phyloP scores from a whole-genome alignment of 2,888 invertebrate genomes.

The Mycalesis mineus region DNA sequence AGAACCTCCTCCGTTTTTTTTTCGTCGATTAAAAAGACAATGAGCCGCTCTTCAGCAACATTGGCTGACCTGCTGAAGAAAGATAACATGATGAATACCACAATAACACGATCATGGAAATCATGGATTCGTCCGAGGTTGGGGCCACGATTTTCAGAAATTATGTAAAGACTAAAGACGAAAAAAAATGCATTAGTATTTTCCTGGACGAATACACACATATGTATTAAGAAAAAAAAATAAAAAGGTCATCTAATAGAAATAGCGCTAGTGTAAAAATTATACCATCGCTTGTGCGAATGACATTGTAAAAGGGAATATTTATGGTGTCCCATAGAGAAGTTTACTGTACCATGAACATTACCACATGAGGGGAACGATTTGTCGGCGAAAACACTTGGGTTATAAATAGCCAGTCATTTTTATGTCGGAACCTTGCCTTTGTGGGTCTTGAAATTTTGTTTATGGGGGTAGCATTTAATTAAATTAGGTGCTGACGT shows the following conservation, averaged over 20 bases:
- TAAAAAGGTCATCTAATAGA: neutral
- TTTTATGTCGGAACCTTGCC: conserved; percentile 7
- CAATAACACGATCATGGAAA: too few relatives aligned
- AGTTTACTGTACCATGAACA: conserved; percentile 31
- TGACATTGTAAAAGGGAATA: conserved; percentile 46
- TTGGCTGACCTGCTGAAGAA: too few relatives aligned
- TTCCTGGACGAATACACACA: too few relatives aligned
- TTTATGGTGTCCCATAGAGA: conserved; percentile 43
- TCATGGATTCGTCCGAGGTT: too few relatives aligned
- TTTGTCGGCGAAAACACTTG: conserved; percentile 18
- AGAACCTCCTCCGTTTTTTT: too few relatives aligned
- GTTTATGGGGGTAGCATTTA: neutral
- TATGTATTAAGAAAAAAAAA: too few relatives aligned
- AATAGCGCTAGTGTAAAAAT: conserved; percentile 33
- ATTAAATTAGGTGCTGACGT: neutral
- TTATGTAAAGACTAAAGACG: too few relatives aligned
- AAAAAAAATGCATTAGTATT: too few relatives aligned
- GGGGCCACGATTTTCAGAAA: too few relatives aligned
- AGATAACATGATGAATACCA: too few relatives aligned
- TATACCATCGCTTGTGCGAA: conserved; percentile 38
- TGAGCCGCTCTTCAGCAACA: too few relatives aligned
- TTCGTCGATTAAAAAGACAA: too few relatives aligned
- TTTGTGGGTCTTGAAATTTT: neutral
- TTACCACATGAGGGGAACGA: conserved; percentile 10
- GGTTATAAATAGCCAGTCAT: conserved; percentile 17